Conservation (phyloP, 37 sponge, comb jelly and placozoan genomes). For the Diacarnus erythraeanus region DNA sequence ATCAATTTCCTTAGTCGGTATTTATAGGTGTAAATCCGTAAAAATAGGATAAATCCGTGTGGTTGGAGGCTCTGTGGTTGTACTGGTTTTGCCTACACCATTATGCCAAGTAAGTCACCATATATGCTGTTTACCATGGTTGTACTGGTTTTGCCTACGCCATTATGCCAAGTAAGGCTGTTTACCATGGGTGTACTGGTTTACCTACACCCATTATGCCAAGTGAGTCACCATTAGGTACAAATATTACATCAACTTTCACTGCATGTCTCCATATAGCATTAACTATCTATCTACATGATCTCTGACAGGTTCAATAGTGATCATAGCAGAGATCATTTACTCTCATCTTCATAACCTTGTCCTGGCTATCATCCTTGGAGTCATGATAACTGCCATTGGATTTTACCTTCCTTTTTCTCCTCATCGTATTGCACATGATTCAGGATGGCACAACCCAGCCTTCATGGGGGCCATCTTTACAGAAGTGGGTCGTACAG, state of each 20-base stretch:
- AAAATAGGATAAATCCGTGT: too few relatives aligned
- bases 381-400: neutral
- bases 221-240: too few relatives aligned
- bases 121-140: too few relatives aligned
- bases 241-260: too few relatives aligned
- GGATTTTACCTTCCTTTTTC: conserved; percentile 45
- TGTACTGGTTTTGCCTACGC: neutral
- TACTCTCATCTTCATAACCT: conserved; percentile 8
- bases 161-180: neutral
- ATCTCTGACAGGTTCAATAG: neutral
- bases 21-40: too few relatives aligned
- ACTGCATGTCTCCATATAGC: too few relatives aligned
- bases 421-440: conserved; percentile 38
- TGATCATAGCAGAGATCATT: neutral
- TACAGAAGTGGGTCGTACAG: conserved; percentile 36
- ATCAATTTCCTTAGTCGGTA: too few relatives aligned
- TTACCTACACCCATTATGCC: neutral
- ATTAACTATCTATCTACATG: too few relatives aligned
- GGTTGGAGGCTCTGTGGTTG: too few relatives aligned
- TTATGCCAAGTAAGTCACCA: neutral
- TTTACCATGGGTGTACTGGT: neutral
- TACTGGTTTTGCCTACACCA: neutral
- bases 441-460: conserved; percentile 60
- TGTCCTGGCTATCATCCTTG: neutral
- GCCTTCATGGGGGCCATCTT: conserved; percentile 53